A percentile compares a stretch with the other conserved stretches of the same genome.
These are phyloP conservation scores for Amiota communis DNA, from an alignment of 2,888 invertebrate genomes.

Conservation along the genomic window DNA sequence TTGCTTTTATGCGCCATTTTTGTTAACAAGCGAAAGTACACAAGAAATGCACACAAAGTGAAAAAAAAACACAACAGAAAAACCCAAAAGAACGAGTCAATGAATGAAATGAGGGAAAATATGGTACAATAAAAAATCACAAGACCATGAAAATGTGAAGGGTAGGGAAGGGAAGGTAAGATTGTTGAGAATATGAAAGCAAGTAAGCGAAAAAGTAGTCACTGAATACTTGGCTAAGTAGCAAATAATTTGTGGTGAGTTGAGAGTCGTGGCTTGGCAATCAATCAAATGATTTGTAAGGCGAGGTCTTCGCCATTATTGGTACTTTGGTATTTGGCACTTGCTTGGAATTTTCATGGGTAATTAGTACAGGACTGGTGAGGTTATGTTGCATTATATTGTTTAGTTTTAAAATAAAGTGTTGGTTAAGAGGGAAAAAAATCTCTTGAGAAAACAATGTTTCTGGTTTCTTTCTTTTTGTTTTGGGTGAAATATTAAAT, in stretches of 20 bases:
- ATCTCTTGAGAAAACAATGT: too few relatives aligned
- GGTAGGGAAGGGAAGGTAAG: background rate
- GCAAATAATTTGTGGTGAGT: conserved; percentile 26
- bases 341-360: conserved; percentile 11
- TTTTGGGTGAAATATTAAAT: too few relatives aligned
- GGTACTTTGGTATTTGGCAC: conserved; percentile 49
- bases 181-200: too few relatives aligned
- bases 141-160: background rate
- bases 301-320: conserved; percentile 33
- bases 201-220: too few relatives aligned
- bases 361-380: conserved; percentile 12
- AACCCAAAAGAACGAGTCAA: too few relatives aligned
- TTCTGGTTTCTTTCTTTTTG: too few relatives aligned
- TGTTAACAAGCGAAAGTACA: background rate
- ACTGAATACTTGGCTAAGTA: conserved; percentile 10
- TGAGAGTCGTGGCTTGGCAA: conserved; percentile 54
- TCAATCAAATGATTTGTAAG: conserved; percentile 54
- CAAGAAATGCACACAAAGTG: too few relatives aligned
- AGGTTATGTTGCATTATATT: too few relatives aligned
- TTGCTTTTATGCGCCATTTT: conserved; percentile 51
- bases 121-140: background rate
- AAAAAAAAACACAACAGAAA: too few relatives aligned
- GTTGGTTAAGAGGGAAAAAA: too few relatives aligned
- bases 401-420: too few relatives aligned
- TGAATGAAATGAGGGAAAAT: too few relatives aligned